Evolutionary conservation across 2,113 vertebrate species (phyloP).

Genomic region (Eidolon helvum): DNA sequence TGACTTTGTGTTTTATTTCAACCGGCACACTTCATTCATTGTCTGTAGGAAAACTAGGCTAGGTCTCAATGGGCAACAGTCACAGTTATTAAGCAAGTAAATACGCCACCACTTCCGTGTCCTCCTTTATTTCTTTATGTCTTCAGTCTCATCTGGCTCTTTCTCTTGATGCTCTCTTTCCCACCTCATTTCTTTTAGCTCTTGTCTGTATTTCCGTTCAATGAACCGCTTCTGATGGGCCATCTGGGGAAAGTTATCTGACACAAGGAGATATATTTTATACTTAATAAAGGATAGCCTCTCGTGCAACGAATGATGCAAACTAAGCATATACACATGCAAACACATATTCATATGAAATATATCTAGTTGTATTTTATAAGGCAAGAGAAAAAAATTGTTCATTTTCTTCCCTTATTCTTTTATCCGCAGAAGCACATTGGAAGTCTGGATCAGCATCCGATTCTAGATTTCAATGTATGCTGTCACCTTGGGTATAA

Average conservation of each 20-base stretch:
- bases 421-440: neutral
- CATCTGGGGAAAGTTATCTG: slow-evolving; percentile 99
- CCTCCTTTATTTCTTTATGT: slow-evolving; percentile 88
- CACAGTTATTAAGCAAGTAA: slow-evolving; percentile 80
- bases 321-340: neutral
- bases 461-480: slow-evolving; percentile 44
- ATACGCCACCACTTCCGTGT: slow-evolving; percentile 62
- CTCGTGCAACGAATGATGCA: slow-evolving; percentile 53
- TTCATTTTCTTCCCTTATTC: slow-evolving; percentile 27
- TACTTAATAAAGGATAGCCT: slow-evolving; percentile 80
- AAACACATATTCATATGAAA: neutral
- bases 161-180: slow-evolving; percentile 96
- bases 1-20: slow-evolving; percentile 73
- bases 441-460: neutral
- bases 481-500: neutral
- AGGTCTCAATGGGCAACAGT: slow-evolving; percentile 75
- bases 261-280: slow-evolving; percentile 83
- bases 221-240: slow-evolving; percentile 99
- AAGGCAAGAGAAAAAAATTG: neutral
- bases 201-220: slow-evolving; percentile 99
- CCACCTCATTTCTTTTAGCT: slow-evolving; percentile 99
- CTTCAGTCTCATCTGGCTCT: slow-evolving; percentile 91
- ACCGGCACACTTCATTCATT: slow-evolving; percentile 76
- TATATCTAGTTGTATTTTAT: neutral
- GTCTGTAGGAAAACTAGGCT: slow-evolving; percentile 77